Evolutionary conservation across 2,888 invertebrate genomes (phyloP), one percentile per base, ranked within the genome.

Genomic region (Tenodera sinensis): DNA sequence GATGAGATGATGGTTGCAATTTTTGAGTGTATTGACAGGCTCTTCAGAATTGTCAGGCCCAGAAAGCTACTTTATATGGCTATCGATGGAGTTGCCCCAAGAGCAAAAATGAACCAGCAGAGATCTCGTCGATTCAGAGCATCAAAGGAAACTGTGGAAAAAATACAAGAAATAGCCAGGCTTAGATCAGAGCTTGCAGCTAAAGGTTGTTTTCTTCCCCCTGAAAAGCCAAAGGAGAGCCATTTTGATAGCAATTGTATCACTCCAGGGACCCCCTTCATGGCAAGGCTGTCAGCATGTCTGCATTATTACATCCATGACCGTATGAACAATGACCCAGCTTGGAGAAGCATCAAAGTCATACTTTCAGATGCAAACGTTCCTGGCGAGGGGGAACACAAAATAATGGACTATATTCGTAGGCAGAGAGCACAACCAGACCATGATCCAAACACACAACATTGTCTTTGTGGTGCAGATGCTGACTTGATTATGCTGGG

Each of bases 231-330:
- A 0, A 97, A 98, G 92, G 97, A 96, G 91, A 97, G 97, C 83
- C 98, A 99, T 94, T 99, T 99, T 93, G 99, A 99, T 93, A 98
- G 98, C 89, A 99, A 99, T 99, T 99, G 99, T 92, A 99, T 99
- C 92, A 99, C 99, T 0, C 99, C 99, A 0, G 99, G 99, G n/a
- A 99, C 99, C 9, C 98, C 98, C 0, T 99, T 99, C 92, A 99
- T 99, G 99, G 98, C 97, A 91, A 94, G 97, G 83, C 94, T 99
- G 89, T 98, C 97, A 93, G 94, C 96, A 93, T 95, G 98, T 94
- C 93, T 95, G 14, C 93, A 95, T 89, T 98, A 97, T 93, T 98
- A 98, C 92, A 96, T 98, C 91, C 97, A 98, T 93, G 97, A 98
- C 91, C 95, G 97, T 91, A 94, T 99, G 91, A 99, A 99, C 93